Percentiles rank a stretch among this genome's conserved stretches.
Conservation (phyloP, 1,140 invertebrate species). For the Drosophila trapezifrons region DNA sequence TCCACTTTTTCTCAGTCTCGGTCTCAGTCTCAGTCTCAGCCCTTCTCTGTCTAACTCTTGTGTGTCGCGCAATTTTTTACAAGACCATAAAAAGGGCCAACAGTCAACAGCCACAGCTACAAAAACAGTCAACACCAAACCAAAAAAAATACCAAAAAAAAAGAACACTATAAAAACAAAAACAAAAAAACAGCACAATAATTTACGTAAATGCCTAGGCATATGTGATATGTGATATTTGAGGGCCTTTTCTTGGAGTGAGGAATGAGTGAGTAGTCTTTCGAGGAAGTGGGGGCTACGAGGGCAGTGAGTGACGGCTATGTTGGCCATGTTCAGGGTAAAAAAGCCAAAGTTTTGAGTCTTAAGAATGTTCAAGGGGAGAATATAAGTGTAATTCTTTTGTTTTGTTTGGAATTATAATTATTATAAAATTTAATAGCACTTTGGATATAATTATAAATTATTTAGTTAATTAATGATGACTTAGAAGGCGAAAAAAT, state of each 20-base stretch:
- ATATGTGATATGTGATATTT: slow-evolving; percentile 55
- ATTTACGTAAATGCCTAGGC: slow-evolving; percentile 73
- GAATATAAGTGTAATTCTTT: no score
- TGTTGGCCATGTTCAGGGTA: not conserved
- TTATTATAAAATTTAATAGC: no score
- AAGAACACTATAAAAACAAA: slow-evolving; percentile 5
- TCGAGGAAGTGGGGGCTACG: slow-evolving; percentile 13
- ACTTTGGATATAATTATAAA: no score
- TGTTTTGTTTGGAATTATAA: no score
- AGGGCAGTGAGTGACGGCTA: slow-evolving; percentile 24
- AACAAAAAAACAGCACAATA: slow-evolving; percentile 56
- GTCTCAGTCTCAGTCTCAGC: not conserved
- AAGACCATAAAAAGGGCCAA: slow-evolving; percentile 70
- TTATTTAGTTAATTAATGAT: no score
- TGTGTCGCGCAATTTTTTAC: slow-evolving; percentile 55
- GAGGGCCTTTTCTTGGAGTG: slow-evolving; percentile 15
- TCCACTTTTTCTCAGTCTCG: no score
- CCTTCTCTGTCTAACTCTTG: slow-evolving; percentile 7
- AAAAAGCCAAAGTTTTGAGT: slow-evolving; percentile 1
- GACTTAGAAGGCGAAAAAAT: no score
- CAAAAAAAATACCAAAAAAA: slow-evolving; percentile 18
- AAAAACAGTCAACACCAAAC: slow-evolving; percentile 40
- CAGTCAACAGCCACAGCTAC: slow-evolving; percentile 38
- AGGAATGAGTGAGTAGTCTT: slow-evolving; percentile 5
- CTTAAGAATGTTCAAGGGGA: slow-evolving; percentile 10